Base-by-base conservation (phyloP, 2,113 vertebrate species). In the Panthera uncia region DNA sequence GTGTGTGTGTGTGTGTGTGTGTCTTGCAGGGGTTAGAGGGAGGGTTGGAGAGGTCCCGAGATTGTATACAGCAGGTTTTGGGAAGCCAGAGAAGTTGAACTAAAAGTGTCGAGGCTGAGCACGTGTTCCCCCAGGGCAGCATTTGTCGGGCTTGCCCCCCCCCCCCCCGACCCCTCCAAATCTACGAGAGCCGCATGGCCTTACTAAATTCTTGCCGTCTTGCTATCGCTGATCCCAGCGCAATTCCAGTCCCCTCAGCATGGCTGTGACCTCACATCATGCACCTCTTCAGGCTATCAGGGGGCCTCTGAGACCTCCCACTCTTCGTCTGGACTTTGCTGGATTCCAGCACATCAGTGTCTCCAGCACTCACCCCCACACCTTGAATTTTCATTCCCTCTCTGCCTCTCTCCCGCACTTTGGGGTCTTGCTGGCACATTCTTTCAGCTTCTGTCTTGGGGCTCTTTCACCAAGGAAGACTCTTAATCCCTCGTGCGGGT, bases 231-330 rank as follows among this genome's bases (percentile, higher is more conserved):
- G 2, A 1, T 76, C 36, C 23, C 41, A 33, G 18, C 33, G 45
- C 5, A 29, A 29, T 63, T 25, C 63, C 63, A 36, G 1, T 2
- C 9, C 5, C n/a, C 29, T 11, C 21, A 31, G 6, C 6, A 0
- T 2, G 21, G 18, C 38, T 8, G 19, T 18, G 21, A 15, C 11
- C 18, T 52, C 78, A 11, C 41, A 14, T 74, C 16, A 65, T 31
- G 23, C 21, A 1, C 16, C 11, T 79, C 63, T 27, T 4, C 25
- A 23, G 65, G 15, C 1, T 27, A 1, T 14, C 5, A 57, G 11
- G 55, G n/a, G 31, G 41, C 65, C 82, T 65, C n/a, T 33, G 71
- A 33, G 15, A 63, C 57, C 73, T 45, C 11, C 5, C 45, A 15
- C 36, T 71, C 45, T 38, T 1, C n/a, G 5, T 57, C 11, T 36